phyloP scores from a whole-genome alignment of 2,888 invertebrate species.

The Idaea dimidiata region DNA sequence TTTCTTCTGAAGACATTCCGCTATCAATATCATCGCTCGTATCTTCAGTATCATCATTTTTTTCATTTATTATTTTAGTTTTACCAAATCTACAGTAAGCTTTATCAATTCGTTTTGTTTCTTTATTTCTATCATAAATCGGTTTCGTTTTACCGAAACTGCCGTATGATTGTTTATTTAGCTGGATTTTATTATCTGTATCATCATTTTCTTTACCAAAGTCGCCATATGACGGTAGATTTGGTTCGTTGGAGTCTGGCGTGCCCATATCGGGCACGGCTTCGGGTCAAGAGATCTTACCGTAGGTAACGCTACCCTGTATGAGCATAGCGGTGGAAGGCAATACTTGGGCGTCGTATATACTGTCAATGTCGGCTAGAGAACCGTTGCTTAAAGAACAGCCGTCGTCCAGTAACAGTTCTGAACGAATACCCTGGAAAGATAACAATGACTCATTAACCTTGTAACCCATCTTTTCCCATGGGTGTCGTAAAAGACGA shows the following conservation, averaged over 20 bases:
- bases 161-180: conserved; percentile 12
- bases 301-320: conserved; percentile 56
- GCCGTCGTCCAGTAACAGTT: conserved; percentile 64
- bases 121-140: conserved; percentile 33
- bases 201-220: conserved; percentile 58
- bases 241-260: conserved; percentile 37
- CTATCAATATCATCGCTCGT: conserved; percentile 53
- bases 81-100: neutral
- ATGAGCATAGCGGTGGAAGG: conserved; percentile 59
- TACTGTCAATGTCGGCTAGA: conserved; percentile 58
- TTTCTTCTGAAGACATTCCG: conserved; percentile 76
- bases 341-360: conserved; percentile 59
- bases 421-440: conserved; percentile 68
- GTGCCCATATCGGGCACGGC: conserved; percentile 73
- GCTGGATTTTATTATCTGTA: conserved; percentile 20
- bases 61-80: conserved; percentile 1
- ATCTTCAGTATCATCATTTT: conserved; percentile 28
- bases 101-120: conserved; percentile 25
- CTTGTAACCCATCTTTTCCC: too few relatives aligned
- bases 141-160: conserved; percentile 27
- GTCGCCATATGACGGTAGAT: conserved; percentile 60
- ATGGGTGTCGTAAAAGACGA: too few relatives aligned
- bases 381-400: conserved; percentile 61
- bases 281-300: conserved; percentile 71
- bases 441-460: too few relatives aligned